Evolutionary conservation across 2,888 invertebrate genomes (phyloP).

Genomic region (Leptinotarsa rubiginosa): DNA sequence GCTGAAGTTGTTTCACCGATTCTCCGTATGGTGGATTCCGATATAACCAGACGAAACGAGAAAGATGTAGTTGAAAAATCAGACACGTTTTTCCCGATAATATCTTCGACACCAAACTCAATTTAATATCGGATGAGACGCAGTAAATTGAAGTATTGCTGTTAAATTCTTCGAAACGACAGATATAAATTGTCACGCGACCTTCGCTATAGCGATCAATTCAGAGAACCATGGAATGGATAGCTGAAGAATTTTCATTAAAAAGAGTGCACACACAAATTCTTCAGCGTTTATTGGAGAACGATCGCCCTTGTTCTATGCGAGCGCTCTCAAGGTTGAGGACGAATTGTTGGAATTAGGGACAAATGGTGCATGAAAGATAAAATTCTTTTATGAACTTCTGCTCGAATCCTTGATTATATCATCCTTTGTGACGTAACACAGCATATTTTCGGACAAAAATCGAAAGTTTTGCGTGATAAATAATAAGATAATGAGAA

Average conservation of each 20-base stretch:
- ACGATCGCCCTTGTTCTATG: slow-evolving; percentile 14
- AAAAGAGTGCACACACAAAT: slow-evolving; percentile 25
- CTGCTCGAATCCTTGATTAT: slow-evolving; percentile 6
- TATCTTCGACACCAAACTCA: not conserved
- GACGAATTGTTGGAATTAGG: slow-evolving; percentile 10
- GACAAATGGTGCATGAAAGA: slow-evolving; percentile 6
- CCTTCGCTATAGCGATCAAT: slow-evolving; percentile 23
- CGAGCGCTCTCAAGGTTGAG: slow-evolving; percentile 21
- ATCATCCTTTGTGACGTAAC: not conserved
- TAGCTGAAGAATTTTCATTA: slow-evolving; percentile 26
- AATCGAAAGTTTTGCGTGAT: too few relatives aligned
- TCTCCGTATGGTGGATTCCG: too few relatives aligned
- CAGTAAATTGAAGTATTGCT: not conserved
- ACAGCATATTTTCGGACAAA: too few relatives aligned
- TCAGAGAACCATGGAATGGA: slow-evolving; percentile 13
- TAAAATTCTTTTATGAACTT: not conserved
- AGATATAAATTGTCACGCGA: slow-evolving; percentile 18
- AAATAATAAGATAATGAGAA: too few relatives aligned
- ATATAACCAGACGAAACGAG: not conserved
- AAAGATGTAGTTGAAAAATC: not conserved
- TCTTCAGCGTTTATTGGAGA: slow-evolving; percentile 22
- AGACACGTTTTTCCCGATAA: not conserved
- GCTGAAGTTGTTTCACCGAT: too few relatives aligned
- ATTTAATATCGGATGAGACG: slow-evolving; percentile 7
- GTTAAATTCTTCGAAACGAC: slow-evolving; percentile 3